These are phyloP conservation scores for Marasmarcha lunaedactyla DNA, from an alignment of 2,888 invertebrate species.

Conservation along the genomic window DNA sequence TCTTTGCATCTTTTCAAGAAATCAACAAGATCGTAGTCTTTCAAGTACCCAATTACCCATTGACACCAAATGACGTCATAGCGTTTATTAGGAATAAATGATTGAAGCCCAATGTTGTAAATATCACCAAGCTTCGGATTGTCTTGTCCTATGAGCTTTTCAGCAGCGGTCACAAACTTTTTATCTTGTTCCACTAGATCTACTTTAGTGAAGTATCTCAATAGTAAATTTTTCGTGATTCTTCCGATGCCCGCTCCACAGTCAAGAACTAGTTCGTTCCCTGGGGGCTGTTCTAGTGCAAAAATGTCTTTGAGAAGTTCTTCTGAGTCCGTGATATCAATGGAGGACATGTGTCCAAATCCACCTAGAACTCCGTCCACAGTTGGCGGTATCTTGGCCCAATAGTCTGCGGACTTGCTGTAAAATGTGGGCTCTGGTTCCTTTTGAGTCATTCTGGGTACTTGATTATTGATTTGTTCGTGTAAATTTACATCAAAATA, in stretches of 20 bases:
- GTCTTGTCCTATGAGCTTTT: conserved; percentile 46
- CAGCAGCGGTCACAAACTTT: conserved; percentile 82
- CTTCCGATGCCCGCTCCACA: conserved; percentile 98
- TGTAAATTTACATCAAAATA: background rate
- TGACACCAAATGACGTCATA: conserved; percentile 98
- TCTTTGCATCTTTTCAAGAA: conserved; percentile 77
- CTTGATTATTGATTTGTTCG: background rate
- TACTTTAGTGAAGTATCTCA: conserved; percentile 82
- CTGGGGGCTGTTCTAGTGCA: conserved; percentile 57
- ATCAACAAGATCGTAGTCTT: conserved; percentile 82
- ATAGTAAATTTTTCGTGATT: conserved; percentile 85
- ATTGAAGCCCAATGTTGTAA: conserved; percentile 82
- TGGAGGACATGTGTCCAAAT: conserved; percentile 85
- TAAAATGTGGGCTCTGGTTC: conserved; percentile 63
- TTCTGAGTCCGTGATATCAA: conserved; percentile 89
- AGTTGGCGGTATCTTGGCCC: conserved; percentile 88
- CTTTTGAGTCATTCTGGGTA: background rate
- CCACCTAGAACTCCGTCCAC: conserved; percentile 96
- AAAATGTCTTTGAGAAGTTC: conserved; percentile 75
- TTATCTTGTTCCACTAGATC: conserved; percentile 94
- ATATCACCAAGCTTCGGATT: conserved; percentile 74
- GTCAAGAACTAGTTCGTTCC: conserved; percentile 80
- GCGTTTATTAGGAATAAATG: conserved; percentile 80
- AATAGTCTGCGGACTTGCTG: conserved; percentile 82
- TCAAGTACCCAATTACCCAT: conserved; percentile 93